These are phyloP conservation scores for Ahaetulla prasina DNA, from an alignment of 2,113 vertebrate species.

Conservation along the genomic window DNA sequence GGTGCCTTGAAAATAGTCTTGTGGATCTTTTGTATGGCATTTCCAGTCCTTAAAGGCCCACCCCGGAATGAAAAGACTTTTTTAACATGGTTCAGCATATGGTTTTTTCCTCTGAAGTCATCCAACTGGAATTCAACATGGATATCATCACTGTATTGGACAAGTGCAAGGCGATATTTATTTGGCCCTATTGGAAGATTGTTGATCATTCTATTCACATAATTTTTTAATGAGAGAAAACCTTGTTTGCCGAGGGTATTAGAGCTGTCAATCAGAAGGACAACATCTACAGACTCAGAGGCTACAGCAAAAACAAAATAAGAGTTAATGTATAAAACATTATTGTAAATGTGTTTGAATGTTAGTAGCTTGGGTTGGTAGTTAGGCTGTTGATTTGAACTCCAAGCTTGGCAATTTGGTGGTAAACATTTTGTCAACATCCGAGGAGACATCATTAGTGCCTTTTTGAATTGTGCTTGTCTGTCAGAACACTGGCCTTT, in stretches of 20 bases:
- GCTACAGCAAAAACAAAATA: slow-evolving; percentile 26
- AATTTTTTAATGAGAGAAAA: slow-evolving; percentile 34
- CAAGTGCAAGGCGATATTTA: slow-evolving; percentile 48
- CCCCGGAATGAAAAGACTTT: slow-evolving; percentile 25
- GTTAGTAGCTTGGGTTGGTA: too few relatives aligned
- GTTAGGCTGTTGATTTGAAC: too few relatives aligned
- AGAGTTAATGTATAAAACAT: background rate
- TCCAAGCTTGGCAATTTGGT: too few relatives aligned
- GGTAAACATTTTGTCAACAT: too few relatives aligned
- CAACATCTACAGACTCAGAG: slow-evolving; percentile 48
- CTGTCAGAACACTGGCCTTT: too few relatives aligned
- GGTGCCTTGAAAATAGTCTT: slow-evolving; percentile 28
- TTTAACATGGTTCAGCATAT: slow-evolving; percentile 39
- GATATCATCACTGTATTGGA: slow-evolving; percentile 41
- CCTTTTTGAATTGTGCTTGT: too few relatives aligned
- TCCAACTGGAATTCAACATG: slow-evolving; percentile 38
- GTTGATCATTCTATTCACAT: slow-evolving; percentile 33
- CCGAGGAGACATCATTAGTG: too few relatives aligned
- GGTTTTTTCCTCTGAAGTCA: slow-evolving; percentile 12
- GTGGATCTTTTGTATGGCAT: slow-evolving; percentile 34
- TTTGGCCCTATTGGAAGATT: slow-evolving; percentile 33
- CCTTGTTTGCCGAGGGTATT: slow-evolving; percentile 25
- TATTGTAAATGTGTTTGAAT: background rate
- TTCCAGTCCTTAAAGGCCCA: slow-evolving; percentile 32
- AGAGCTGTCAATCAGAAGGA: slow-evolving; percentile 54